These are phyloP conservation scores for Carterocephalus palaemon DNA, from an alignment of 2,888 invertebrate species.

Conservation along the genomic window DNA sequence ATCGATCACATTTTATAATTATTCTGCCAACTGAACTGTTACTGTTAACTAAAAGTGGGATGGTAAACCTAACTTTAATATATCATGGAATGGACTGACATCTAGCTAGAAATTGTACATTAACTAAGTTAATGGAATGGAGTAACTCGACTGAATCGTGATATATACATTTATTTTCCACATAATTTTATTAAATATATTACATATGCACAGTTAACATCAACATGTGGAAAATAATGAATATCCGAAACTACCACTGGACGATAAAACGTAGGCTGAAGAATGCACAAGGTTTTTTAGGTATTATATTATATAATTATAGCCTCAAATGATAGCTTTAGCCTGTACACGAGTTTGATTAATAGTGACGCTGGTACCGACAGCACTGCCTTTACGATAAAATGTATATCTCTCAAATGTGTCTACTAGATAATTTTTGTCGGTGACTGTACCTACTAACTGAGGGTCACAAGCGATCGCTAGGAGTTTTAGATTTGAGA, in stretches of 20 bases:
- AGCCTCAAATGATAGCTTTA: conserved; percentile 24
- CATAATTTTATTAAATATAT: neutral
- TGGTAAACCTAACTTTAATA: neutral
- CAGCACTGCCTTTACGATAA: neutral
- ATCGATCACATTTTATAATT: conserved; percentile 19
- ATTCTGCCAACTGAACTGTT: neutral
- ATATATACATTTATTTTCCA: neutral
- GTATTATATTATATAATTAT: conserved; percentile 23
- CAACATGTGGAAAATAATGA: neutral
- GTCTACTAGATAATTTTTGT: conserved; percentile 3
- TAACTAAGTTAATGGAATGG: too few species aligned
- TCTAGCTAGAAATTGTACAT: conserved; percentile 1
- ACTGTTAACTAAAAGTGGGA: neutral
- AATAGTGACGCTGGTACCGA: conserved; percentile 4
- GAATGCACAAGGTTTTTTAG: conserved; percentile 24
- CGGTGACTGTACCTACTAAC: conserved; percentile 5
- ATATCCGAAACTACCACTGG: neutral
- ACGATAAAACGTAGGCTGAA: conserved; percentile 17
- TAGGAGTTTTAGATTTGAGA: conserved; percentile 7
- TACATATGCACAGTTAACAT: too few species aligned
- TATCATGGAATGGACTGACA: conserved; percentile 22
- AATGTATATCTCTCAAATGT: conserved; percentile 17
- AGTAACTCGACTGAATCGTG: too few species aligned
- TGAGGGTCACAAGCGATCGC: neutral
- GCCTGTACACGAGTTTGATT: conserved; percentile 10